Base-by-base conservation (phyloP, 2,797 vertebrate genomes). In the Pangasius krempfi region DNA sequence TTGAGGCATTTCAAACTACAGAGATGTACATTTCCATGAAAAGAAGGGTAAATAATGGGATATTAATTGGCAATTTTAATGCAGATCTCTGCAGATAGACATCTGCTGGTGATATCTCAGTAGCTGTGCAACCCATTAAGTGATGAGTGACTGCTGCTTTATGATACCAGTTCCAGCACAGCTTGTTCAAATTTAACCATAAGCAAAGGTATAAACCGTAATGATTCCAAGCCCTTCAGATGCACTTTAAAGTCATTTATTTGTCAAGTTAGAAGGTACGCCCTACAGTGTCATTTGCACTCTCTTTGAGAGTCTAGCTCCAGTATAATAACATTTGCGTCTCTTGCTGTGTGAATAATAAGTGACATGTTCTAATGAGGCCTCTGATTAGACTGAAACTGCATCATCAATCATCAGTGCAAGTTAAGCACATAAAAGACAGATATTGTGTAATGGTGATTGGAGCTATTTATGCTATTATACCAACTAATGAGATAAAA, bases 301-400 rank as follows among this genome's bases (percentile, higher is more conserved):
- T 89, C 84, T 72, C 37, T 85, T 50, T 86, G 37, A 58, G 78
- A 85, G 5, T 84, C 20, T 33, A 81, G 37, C 75, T 86, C 58
- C 84, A 81, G 76, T 47, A 70, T 86, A 78, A 54, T 79, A 70
- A 40, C 7, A 73, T 84, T 88, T 78, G 62, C 76, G 50, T 89
- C 52, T 87, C 72, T 76, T 87, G 87, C 30, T 47, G 78, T 90
- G 89, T 86, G 91, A 90, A 92, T 92, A 90, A 87, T 90, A 89
- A 91, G 91, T 90, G 90, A 84, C 90, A 89, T 88, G 70, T 89
- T 89, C 68, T 90, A 92, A 92, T 90, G 91, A 92, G 90, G 90
- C 70, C 90, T 86, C 88, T 92, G 91, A 92, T 92, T 90, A 90
- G 87, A 89, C 91, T 88, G 81, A 90, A 90, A 89, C 89, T 70